Evolutionary conservation across 2,113 vertebrate species (phyloP), one percentile per base, ranked within the genome.

Genomic region (Lagopus muta): DNA sequence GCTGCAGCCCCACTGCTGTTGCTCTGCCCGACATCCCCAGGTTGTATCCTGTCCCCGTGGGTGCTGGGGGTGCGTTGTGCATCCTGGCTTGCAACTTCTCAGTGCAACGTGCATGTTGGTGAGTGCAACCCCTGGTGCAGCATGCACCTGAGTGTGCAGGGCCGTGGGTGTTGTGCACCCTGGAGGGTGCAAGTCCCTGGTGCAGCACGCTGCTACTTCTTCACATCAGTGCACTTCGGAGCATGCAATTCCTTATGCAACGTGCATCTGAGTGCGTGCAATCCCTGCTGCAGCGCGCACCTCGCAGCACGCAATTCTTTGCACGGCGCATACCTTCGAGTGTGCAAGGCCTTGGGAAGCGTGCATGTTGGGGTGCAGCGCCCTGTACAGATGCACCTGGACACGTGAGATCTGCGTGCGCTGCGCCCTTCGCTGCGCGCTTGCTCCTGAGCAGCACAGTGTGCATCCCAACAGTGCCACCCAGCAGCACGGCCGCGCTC

Each of bases 381-480:
- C 74, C 11, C 4, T 8, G 6, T 14, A 16, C 21, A 11, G 55
- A 6, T 19, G 32, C 24, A 11, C 13, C 17, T 21, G n/a, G 22
- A 2, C 10, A 9, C 24, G 9, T 14, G 12, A 11, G 6, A 11
- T 11, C 25, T 18, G 72, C 21, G 9, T 34, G n/a, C 19, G 27
- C 20, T 4, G 11, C 7, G 6, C 7, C 10, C 20, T 30, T 4
- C 8, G 27, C 15, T 5, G 57, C 5, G 19, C 15, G 25, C 54
- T 13, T 13, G 58, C 12, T 60, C 9, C 70, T 22, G 60, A 34
- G 67, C 82, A 11, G 66, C 1, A 34, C 83, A 18, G 42, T 70
- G 93, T 27, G 92, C 95, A 93, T 93, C 92, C 84, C 96, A 94
- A 94, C 89, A 96, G 52, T 75, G 70, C 96, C 96, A 47, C 95